These are phyloP conservation scores for Naso thynnoides DNA, from an alignment of 2,797 vertebrate species.

Conservation along the genomic window DNA sequence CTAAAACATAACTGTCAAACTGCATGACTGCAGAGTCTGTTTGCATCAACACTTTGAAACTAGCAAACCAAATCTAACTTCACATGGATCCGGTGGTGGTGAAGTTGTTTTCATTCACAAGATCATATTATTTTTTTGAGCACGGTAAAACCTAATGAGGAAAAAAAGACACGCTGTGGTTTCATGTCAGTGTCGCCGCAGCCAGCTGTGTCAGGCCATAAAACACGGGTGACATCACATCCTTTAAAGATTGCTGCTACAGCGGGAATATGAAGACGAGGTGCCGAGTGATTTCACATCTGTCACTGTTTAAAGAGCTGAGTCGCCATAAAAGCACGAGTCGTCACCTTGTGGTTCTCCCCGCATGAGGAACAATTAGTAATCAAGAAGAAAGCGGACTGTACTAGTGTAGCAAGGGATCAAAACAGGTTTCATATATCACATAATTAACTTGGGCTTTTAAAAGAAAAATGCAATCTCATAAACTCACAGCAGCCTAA, in stretches of 20 bases:
- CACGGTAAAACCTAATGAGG: conserved; percentile 38
- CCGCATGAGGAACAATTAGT: conserved; percentile 30
- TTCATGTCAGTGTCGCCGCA: conserved; percentile 28
- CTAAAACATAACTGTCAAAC: conserved; percentile 3
- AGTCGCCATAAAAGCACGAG: conserved; percentile 45
- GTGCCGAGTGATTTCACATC: conserved; percentile 62
- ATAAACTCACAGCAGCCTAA: conserved; percentile 20
- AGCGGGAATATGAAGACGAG: conserved; percentile 45
- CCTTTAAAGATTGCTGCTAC: conserved; percentile 51
- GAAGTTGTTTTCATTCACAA: background rate
- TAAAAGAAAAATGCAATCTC: conserved; percentile 6
- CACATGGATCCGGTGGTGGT: background rate
- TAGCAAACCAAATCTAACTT: background rate
- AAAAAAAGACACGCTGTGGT: conserved; percentile 15
- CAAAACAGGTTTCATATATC: conserved; percentile 12
- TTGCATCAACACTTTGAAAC: background rate
- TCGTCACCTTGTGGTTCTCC: conserved; percentile 32
- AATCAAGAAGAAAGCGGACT: conserved; percentile 28
- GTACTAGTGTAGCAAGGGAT: too few relatives aligned
- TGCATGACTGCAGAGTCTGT: background rate
- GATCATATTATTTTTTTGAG: conserved; percentile 9
- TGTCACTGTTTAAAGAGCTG: conserved; percentile 46
- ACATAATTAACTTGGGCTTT: background rate
- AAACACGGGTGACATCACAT: conserved; percentile 71
- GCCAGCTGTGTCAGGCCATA: conserved; percentile 58